These are phyloP conservation scores for Mesitornis unicolor DNA, from an alignment of 2,113 vertebrate genomes.

Conservation along the genomic window DNA sequence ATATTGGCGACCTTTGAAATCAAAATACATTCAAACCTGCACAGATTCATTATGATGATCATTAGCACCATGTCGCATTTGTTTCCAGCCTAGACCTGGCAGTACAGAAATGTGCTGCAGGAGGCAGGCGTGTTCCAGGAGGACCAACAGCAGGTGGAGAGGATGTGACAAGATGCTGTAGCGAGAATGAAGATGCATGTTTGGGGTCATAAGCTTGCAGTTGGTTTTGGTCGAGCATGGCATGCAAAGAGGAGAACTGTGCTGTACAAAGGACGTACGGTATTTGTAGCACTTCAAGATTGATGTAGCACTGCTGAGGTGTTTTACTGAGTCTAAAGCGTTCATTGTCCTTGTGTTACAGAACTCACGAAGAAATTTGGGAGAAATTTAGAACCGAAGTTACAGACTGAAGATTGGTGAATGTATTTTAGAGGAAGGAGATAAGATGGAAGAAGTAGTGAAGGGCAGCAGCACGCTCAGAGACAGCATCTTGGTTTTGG, in stretches of 20 bases:
- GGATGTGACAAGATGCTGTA: neutral
- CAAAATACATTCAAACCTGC: neutral
- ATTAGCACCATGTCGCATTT: neutral
- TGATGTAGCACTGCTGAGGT: neutral
- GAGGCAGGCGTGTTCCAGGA: neutral
- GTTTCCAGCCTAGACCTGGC: neutral
- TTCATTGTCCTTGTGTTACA: neutral
- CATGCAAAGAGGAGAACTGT: neutral
- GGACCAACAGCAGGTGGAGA: neutral
- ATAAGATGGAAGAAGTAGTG: rapidly evolving
- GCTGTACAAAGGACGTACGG: neutral
- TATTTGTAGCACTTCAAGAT: neutral
- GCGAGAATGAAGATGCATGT: neutral
- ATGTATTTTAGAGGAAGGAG: neutral
- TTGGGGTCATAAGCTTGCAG: neutral
- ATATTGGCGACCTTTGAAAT: neutral
- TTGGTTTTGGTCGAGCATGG: neutral
- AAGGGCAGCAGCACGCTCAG: neutral
- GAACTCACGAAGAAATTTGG: neutral
- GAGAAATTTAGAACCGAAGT: neutral
- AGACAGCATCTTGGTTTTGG: neutral
- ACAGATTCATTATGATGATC: neutral
- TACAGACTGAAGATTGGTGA: neutral
- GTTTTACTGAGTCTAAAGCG: neutral
- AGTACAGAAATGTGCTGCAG: neutral